phyloP scores from a whole-genome alignment of 1,140 invertebrate species.

The Saccostrea glomerata region DNA sequence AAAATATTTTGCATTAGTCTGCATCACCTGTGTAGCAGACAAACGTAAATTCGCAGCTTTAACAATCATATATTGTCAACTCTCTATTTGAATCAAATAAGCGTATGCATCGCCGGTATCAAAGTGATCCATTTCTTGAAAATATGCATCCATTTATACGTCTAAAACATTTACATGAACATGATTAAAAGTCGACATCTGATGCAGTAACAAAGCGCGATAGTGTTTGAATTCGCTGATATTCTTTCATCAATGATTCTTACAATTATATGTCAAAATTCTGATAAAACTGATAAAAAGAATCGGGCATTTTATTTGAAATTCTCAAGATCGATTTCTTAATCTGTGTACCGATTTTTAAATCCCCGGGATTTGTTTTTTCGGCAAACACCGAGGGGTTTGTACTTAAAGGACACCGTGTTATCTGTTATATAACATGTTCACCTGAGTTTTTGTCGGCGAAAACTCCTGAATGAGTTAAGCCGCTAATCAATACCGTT shows the following conservation, averaged over 20 bases:
- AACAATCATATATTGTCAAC: neutral
- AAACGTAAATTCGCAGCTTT: neutral
- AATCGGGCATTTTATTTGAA: conserved; percentile 11
- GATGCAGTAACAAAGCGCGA: neutral
- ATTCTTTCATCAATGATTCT: neutral
- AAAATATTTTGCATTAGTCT: neutral
- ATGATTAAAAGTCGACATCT: neutral
- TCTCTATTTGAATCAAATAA: neutral
- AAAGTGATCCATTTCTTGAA: neutral
- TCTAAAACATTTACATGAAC: neutral
- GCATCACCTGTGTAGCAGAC: neutral
- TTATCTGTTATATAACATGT: conserved; percentile 13
- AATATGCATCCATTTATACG: neutral
- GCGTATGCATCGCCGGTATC: neutral
- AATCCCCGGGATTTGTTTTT: conserved; percentile 18
- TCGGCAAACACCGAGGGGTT: neutral
- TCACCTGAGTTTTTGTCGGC: neutral
- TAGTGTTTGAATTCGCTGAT: neutral
- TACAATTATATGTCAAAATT: neutral
- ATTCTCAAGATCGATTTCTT: conserved; percentile 18
- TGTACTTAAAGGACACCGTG: neutral
- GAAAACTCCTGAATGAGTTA: neutral
- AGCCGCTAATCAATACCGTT: neutral
- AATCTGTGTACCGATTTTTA: conserved; percentile 21
- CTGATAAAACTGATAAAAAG: neutral